These are phyloP conservation scores for Fabriciana adippe DNA, from an alignment of 2,888 invertebrate genomes.

Conservation along the genomic window DNA sequence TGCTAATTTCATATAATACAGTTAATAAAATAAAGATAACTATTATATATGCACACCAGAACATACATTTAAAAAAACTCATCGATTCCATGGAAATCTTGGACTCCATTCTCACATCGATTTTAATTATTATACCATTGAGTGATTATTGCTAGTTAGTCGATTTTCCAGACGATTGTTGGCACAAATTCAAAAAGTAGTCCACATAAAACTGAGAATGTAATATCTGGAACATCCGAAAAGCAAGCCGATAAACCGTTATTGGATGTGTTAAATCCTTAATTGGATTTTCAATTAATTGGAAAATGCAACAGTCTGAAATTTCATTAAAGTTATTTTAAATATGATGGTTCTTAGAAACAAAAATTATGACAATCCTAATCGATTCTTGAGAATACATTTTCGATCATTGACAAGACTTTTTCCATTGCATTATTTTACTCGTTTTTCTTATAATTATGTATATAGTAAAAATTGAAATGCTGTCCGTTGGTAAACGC, in stretches of 20 bases:
- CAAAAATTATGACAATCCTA: background rate
- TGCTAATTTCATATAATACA: no score
- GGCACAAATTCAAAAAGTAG: slow-evolving; percentile 33
- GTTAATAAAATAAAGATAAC: no score
- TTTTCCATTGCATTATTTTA: no score
- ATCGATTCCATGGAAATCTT: background rate
- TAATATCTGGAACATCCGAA: slow-evolving; percentile 41
- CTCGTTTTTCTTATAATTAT: no score
- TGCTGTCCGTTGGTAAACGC: no score
- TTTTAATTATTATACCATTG: slow-evolving; percentile 26
- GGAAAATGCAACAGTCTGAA: slow-evolving; percentile 60
- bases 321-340: slow-evolving; percentile 42
- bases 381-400: no score
- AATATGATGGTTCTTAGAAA: slow-evolving; percentile 15
- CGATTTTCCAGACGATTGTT: slow-evolving; percentile 32
- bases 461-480: no score
- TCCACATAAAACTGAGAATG: slow-evolving; percentile 35
- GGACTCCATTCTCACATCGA: background rate
- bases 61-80: background rate
- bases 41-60: no score
- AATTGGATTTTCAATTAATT: slow-evolving; percentile 72
- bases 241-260: slow-evolving; percentile 55
- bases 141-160: slow-evolving; percentile 24
- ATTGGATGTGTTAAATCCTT: slow-evolving; percentile 61
- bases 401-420: no score